A percentile compares a stretch with the other conserved stretches of the same genome.
These are phyloP conservation scores for Mimas tiliae DNA, from an alignment of 2,888 invertebrate species.

Conservation along the genomic window DNA sequence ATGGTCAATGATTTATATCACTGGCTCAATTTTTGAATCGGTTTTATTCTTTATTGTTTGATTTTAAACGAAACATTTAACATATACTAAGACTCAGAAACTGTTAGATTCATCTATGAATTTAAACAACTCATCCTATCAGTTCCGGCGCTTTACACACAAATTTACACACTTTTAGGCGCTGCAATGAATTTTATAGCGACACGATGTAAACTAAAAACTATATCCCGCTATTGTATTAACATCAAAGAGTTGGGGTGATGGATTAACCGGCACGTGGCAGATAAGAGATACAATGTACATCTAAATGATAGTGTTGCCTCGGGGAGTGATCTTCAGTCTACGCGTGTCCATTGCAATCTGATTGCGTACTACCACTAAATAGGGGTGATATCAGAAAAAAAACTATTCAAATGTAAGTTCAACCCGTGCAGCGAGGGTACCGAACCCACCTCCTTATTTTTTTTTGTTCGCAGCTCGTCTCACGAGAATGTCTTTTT, in stretches of 20 bases:
- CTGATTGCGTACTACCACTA: slow-evolving; percentile 13
- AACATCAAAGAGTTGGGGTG: slow-evolving; percentile 78
- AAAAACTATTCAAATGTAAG: neutral
- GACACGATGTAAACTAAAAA: slow-evolving; percentile 41
- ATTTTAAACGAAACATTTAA: too few species aligned
- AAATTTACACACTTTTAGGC: slow-evolving; percentile 19
- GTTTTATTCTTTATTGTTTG: too few species aligned
- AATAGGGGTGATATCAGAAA: neutral
- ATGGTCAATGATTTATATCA: too few species aligned
- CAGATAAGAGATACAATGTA: slow-evolving; percentile 56
- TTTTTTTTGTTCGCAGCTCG: too few species aligned
- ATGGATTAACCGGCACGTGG: slow-evolving; percentile 77
- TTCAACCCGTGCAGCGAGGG: neutral
- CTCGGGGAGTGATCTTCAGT: slow-evolving; percentile 31
- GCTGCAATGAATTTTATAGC: neutral
- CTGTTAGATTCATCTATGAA: slow-evolving; percentile 1
- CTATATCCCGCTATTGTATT: slow-evolving; percentile 52
- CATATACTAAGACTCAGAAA: too few species aligned
- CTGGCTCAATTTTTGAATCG: too few species aligned
- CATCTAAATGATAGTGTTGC: slow-evolving; percentile 28
- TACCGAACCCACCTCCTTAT: too few species aligned
- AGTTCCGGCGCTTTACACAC: slow-evolving; percentile 12
- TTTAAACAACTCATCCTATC: slow-evolving; percentile 11
- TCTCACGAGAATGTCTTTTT: too few species aligned
- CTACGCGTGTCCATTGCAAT: slow-evolving; percentile 7